phyloP scores from a whole-genome alignment of 2,888 invertebrate species.

The Hydrotaea cyrtoneurina region DNA sequence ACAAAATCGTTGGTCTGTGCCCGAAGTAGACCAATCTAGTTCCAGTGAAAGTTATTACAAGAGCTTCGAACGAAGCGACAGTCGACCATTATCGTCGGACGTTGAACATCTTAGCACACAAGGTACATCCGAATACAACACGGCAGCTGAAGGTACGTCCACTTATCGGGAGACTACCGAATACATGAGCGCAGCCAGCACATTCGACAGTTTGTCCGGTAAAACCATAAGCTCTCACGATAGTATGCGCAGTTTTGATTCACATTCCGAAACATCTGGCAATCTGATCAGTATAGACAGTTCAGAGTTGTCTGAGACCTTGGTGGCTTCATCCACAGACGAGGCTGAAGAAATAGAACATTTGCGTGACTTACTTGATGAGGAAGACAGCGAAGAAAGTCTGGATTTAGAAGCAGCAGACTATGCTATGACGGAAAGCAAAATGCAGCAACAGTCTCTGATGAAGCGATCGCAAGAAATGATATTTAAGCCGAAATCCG shows the following conservation, averaged over 20 bases:
- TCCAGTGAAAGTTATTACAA: slow-evolving; percentile 95
- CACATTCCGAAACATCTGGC: slow-evolving; percentile 89
- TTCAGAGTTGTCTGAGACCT: slow-evolving; percentile 95
- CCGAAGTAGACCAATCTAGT: slow-evolving; percentile 92
- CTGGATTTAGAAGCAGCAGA: slow-evolving; percentile 73
- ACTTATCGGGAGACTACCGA: slow-evolving; percentile 90
- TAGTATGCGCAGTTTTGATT: slow-evolving; percentile 94
- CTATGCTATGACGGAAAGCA: slow-evolving; percentile 77
- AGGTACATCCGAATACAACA: slow-evolving; percentile 92
- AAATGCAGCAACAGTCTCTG: slow-evolving; percentile 84
- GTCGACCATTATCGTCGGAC: slow-evolving; percentile 92
- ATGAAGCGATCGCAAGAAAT: slow-evolving; percentile 96
- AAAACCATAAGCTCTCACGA: slow-evolving; percentile 88
- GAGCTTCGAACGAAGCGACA: slow-evolving; percentile 90
- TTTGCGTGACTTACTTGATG: slow-evolving; percentile 83
- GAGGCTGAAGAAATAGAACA: slow-evolving; percentile 82
- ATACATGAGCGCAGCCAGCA: slow-evolving; percentile 92
- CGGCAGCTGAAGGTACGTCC: slow-evolving; percentile 90
- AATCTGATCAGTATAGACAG: slow-evolving; percentile 94
- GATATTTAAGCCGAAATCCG: slow-evolving; percentile 88
- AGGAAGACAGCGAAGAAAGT: slow-evolving; percentile 81
- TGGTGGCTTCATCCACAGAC: slow-evolving; percentile 94
- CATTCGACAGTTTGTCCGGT: slow-evolving; percentile 82
- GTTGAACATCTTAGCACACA: slow-evolving; percentile 90
- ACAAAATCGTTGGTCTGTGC: slow-evolving; percentile 87